These are phyloP conservation scores for Neelides sp. DNA, from an alignment of 1,140 invertebrate species.

Conservation along the genomic window DNA sequence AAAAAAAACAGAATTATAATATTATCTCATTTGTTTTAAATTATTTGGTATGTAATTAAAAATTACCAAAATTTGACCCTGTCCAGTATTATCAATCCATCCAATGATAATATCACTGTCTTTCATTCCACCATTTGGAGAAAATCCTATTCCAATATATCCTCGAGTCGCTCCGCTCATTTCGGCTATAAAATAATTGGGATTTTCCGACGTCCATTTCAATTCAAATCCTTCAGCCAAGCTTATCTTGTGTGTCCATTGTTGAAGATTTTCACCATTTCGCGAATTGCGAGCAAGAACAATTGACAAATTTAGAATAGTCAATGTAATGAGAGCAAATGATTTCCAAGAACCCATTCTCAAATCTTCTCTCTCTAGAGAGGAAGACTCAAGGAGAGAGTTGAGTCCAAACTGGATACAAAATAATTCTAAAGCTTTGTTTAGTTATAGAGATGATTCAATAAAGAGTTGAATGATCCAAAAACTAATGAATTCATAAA, in stretches of 20 bases:
- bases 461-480: no score
- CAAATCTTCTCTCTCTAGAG: no score
- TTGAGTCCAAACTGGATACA: no score
- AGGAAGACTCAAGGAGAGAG: no score
- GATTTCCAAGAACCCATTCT: no score
- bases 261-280: no score
- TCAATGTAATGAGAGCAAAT: no score
- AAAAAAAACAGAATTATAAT: background rate
- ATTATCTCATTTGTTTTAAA: background rate
- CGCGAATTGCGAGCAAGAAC: no score
- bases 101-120: constrained; percentile 63
- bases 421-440: no score
- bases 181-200: constrained; percentile 7
- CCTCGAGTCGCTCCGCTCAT: constrained; percentile 46
- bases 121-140: constrained; percentile 53
- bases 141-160: constrained; percentile 63
- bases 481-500: no score
- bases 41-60: background rate
- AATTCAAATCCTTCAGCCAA: constrained; percentile 1
- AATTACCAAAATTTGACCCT: constrained; percentile 49
- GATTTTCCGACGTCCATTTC: constrained; percentile 6
- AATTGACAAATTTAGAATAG: no score
- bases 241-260: constrained; percentile 6
- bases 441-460: no score
- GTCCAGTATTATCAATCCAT: constrained; percentile 60